Percentiles rank a stretch among this genome's conserved stretches.
phyloP scores from a whole-genome alignment of 2,888 invertebrate species.

The Pantelozetes paolii region DNA sequence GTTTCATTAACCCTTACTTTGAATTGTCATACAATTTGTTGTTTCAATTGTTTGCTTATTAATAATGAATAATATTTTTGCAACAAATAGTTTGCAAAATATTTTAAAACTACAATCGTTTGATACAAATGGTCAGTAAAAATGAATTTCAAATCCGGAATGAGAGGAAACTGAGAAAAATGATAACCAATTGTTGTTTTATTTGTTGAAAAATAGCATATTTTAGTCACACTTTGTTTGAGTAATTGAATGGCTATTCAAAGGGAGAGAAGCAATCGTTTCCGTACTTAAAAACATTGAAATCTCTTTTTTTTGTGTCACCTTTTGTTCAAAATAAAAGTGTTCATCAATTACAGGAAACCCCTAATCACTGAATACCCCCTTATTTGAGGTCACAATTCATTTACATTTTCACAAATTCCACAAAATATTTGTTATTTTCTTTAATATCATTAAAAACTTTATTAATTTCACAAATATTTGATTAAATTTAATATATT shows the following conservation, averaged over 20 bases:
- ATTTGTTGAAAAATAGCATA: not conserved
- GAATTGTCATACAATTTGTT: not conserved
- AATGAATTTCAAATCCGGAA: constrained; percentile 19
- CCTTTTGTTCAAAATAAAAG: not conserved
- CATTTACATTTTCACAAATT: too few species aligned
- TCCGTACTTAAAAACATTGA: constrained; percentile 22
- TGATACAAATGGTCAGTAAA: constrained; percentile 31
- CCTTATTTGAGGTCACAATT: not conserved
- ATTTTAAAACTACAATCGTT: not conserved
- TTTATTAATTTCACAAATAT: not conserved
- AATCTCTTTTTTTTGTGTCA: not conserved
- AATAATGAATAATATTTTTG: not conserved
- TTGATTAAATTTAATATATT: too few species aligned
- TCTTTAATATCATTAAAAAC: not conserved
- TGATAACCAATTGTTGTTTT: constrained; percentile 6
- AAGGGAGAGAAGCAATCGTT: not conserved
- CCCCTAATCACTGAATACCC: too few species aligned
- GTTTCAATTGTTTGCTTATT: not conserved
- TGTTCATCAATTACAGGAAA: constrained; percentile 19
- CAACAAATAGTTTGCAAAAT: not conserved
- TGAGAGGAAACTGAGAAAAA: constrained; percentile 17
- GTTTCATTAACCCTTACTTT: constrained; percentile 34
- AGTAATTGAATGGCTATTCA: constrained; percentile 15
- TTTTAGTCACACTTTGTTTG: constrained; percentile 32
- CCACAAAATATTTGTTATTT: too few species aligned